Evolutionary conservation across 2,797 vertebrate genomes (phyloP).

Genomic region (Coccyzus lansbergi): DNA sequence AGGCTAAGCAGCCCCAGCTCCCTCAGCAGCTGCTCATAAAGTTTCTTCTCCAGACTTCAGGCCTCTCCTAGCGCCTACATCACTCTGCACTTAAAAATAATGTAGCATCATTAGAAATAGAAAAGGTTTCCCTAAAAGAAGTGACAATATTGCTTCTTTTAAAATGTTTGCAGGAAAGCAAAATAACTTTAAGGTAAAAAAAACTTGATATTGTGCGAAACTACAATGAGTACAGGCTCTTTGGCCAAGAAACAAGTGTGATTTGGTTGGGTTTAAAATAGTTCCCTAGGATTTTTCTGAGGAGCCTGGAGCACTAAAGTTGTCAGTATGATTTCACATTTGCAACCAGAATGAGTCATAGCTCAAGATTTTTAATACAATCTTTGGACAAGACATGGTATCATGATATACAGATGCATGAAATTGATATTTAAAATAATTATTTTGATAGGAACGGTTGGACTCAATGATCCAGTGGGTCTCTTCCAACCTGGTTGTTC

Average conservation of each 20-base stretch:
- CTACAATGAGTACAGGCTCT: neutral
- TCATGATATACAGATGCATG: neutral
- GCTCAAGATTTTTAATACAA: neutral
- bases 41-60: too few species aligned
- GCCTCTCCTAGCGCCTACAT: too few species aligned
- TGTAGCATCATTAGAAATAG: neutral
- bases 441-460: too few species aligned
- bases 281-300: neutral
- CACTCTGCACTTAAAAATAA: neutral
- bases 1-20: too few species aligned
- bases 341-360: neutral
- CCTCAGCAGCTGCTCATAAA: too few species aligned
- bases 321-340: neutral
- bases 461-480: too few species aligned
- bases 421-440: too few species aligned
- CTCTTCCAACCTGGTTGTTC: too few species aligned
- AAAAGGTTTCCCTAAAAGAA: neutral
- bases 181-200: neutral
- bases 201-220: neutral
- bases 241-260: neutral
- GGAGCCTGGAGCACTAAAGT: neutral
- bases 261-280: neutral
- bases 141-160: neutral
- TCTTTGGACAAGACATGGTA: neutral
- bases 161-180: neutral